Base-by-base conservation (phyloP, 64 coral and sea anemone species). In the Pachyseris speciosa region DNA sequence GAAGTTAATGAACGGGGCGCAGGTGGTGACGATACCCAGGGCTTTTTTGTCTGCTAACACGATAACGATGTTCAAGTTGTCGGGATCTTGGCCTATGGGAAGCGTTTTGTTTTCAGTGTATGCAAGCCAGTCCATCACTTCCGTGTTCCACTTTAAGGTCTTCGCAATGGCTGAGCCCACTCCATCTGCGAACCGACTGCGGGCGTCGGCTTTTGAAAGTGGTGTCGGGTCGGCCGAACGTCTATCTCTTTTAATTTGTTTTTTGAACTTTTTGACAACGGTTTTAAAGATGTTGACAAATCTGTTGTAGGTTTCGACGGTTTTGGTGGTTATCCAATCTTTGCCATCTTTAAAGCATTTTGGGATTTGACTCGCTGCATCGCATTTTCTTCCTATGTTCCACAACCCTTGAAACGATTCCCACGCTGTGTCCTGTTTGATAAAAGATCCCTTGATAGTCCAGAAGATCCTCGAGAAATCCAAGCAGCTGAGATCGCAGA, bases 1-100 rank as follows among this genome's bases (percentile, higher is more conserved):
- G 5, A 95, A 47, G 39, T 91, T 47, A 7, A 70, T 29, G 19
- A n/a, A 43, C 1, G 45, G 19, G 13, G 65, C 16, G 2, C 67
- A 36, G 9, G 39, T 55, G 32, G 30, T 78, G 2, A 29, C 25
- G 16, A 92, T 65, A 25, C 67, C 69, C 9, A 94, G 61, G 2
- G 65, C 69, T 52, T 94, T 86, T 13, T 80, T 88, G 25, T 98
- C 88, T 2, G 83, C 96, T 30, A 98, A 69, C 27, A 91, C 85
- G 28, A 94, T 55, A 11, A 63, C 30, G 13, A 98, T 69, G 29
- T 80, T 50, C 15, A 64, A 26, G 2, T 45, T 60, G 19, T 49
- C 49, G 11, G 55, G 17, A 31, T 64, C 64, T 20, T 15, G 55
- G 3, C 4, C 36, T 3, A 19, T 51, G 3, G 45, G 19, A 8